Conservation (phyloP, 2,797 vertebrate genomes). For the Apogon hyalosoma region DNA sequence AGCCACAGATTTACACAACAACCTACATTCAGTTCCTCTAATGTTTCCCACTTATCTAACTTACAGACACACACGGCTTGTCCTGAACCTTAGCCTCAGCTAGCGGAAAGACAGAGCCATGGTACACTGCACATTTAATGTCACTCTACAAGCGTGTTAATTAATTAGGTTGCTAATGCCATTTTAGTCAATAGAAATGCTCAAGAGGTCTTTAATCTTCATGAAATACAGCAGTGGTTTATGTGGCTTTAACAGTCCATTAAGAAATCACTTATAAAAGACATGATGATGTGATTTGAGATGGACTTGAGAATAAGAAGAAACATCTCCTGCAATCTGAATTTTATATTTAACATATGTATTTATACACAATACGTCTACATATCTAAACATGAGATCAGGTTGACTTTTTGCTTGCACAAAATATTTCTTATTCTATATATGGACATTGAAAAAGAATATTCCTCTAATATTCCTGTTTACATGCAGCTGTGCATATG, state of each 20-base stretch:
- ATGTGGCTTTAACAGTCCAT: slow-evolving; percentile 4
- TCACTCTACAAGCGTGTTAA: neutral
- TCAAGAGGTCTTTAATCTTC: neutral
- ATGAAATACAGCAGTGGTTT: slow-evolving; percentile 5
- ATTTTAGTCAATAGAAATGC: neutral
- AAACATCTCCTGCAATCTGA: slow-evolving; percentile 3
- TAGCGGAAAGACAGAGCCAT: neutral
- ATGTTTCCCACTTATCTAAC: neutral
- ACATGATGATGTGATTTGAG: too few relatives aligned
- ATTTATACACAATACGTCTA: too few relatives aligned
- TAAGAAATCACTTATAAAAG: neutral
- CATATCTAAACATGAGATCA: too few relatives aligned
- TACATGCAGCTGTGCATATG: too few relatives aligned
- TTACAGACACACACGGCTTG: neutral
- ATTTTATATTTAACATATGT: too few relatives aligned
- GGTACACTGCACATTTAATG: neutral
- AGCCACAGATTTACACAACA: too few relatives aligned
- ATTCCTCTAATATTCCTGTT: too few relatives aligned
- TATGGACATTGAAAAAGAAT: too few relatives aligned
- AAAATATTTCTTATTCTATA: too few relatives aligned
- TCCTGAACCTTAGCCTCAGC: neutral
- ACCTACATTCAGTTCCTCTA: neutral
- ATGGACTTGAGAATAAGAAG: slow-evolving; percentile 11
- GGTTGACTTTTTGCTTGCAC: too few relatives aligned
- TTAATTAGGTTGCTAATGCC: neutral